phyloP scores from a whole-genome alignment of 2,797 vertebrate species.

The Platalea minor region DNA sequence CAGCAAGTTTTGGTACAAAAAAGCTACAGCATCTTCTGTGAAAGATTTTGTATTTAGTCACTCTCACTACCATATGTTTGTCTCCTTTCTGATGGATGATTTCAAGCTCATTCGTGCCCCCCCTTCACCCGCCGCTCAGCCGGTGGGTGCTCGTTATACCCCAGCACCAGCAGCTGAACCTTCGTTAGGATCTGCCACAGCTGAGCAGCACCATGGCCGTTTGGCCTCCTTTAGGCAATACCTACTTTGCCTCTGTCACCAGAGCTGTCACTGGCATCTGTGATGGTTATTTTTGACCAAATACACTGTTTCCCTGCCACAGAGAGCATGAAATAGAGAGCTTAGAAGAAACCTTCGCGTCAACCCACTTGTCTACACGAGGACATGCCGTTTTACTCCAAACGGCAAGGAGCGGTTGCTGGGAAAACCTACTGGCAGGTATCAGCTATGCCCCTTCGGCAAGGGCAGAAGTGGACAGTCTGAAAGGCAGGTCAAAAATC shows the following conservation, averaged over 20 bases:
- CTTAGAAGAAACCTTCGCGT: not conserved
- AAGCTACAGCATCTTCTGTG: not conserved
- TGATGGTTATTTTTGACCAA: not conserved
- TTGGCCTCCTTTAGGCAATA: not conserved
- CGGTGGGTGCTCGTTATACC: not conserved
- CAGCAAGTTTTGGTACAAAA: not conserved
- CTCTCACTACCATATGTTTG: not conserved
- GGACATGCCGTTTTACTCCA: not conserved
- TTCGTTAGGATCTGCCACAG: not conserved
- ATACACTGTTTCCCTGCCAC: not conserved
- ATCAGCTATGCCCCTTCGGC: not conserved
- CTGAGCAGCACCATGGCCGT: not conserved
- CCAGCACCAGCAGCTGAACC: not conserved
- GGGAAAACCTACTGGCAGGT: not conserved
- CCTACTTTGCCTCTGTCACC: not conserved
- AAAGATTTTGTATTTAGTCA: not conserved
- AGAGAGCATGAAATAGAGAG: not conserved
- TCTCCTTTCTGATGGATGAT: not conserved
- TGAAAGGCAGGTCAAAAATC: not conserved
- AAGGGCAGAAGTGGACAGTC: not conserved
- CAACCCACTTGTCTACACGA: not conserved
- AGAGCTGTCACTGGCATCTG: not conserved
- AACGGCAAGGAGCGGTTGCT: not conserved
- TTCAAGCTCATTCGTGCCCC: not conserved
- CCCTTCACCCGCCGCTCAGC: not conserved